phyloP scores from a whole-genome alignment of 1,140 invertebrate species.

The Ips typographus region DNA sequence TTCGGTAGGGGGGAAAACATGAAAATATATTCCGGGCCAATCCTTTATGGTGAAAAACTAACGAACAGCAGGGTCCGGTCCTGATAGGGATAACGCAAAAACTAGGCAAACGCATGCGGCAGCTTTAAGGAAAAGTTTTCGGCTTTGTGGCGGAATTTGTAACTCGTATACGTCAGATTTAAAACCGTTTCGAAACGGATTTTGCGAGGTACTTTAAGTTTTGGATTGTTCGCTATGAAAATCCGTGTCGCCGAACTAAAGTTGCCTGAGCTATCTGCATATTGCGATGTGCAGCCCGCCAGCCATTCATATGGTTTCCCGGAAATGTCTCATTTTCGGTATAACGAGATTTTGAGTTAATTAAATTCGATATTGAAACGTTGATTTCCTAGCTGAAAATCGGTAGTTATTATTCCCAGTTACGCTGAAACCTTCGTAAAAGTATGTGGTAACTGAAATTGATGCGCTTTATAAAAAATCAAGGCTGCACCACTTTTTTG shows the following conservation, averaged over 20 bases:
- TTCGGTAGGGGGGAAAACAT: conserved; percentile 3
- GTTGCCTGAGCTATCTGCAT: conserved; percentile 8
- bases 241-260: conserved; percentile 8
- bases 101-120: conserved; percentile 18
- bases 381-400: too few relatives aligned
- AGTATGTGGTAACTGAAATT: too few relatives aligned
- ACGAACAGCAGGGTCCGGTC: not conserved
- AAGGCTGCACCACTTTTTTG: too few relatives aligned
- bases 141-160: conserved; percentile 13
- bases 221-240: conserved; percentile 12
- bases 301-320: not conserved
- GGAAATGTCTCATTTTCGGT: not conserved
- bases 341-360: too few relatives aligned
- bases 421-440: too few relatives aligned
- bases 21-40: conserved; percentile 18
- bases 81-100: conserved; percentile 12
- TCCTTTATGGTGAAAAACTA: conserved; percentile 9
- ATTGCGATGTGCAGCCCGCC: not conserved
- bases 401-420: too few relatives aligned
- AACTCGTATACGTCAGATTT: conserved; percentile 18
- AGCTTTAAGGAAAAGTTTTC: conserved; percentile 20
- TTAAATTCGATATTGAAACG: too few relatives aligned
- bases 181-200: conserved; percentile 21
- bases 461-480: too few relatives aligned
- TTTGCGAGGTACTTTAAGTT: conserved; percentile 10